Conservation (phyloP, 2,797 vertebrate species). For the Eulemur mongoz region DNA sequence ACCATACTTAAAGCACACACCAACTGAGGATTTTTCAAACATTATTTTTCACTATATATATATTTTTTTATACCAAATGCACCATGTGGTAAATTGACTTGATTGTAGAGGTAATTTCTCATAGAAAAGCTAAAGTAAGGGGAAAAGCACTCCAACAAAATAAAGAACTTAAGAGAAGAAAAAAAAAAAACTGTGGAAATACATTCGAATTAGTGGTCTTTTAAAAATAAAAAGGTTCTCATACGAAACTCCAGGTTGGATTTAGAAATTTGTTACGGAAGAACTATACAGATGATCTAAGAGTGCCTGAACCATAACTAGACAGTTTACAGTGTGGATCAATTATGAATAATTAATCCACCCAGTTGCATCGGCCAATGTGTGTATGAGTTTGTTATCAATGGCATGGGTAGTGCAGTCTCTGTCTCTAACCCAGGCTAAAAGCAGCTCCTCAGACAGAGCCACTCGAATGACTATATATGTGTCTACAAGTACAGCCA, state of each 20-base stretch:
- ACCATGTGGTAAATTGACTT: background rate
- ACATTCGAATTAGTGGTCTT: background rate
- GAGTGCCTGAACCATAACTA: background rate
- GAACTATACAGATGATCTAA: background rate
- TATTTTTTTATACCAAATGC: background rate
- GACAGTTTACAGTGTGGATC: conserved; percentile 17
- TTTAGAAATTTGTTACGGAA: conserved; percentile 33
- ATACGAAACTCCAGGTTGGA: background rate
- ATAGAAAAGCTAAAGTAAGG: background rate
- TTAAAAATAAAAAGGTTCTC: background rate
- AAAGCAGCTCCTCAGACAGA: background rate
- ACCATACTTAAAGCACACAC: conserved; percentile 14
- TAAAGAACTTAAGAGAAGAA: background rate
- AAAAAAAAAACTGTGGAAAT: background rate
- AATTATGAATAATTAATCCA: conserved; percentile 32
- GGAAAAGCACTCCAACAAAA: background rate
- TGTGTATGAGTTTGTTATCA: background rate
- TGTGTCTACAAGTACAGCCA: background rate
- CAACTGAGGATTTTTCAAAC: conserved; percentile 18
- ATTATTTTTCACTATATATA: background rate
- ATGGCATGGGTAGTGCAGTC: background rate
- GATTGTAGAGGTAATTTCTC: background rate
- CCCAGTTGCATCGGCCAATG: background rate
- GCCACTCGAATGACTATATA: fast-evolving
- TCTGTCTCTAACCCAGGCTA: background rate